These are phyloP conservation scores for Gymnodraco acuticeps DNA, from an alignment of 2,797 vertebrate genomes.

Conservation along the genomic window DNA sequence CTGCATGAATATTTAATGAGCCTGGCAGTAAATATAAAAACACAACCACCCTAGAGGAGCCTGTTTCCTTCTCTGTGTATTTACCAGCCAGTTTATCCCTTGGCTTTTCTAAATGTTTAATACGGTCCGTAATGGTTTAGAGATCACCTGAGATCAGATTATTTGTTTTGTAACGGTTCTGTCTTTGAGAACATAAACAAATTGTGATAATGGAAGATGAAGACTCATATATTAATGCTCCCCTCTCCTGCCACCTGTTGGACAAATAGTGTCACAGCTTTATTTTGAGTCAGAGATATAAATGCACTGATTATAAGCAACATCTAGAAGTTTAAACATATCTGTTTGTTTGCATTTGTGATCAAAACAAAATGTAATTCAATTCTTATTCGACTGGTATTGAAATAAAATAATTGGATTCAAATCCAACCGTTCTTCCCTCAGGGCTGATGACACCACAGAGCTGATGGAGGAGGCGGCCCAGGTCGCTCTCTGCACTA, in stretches of 20 bases:
- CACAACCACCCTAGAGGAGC: conserved; percentile 4
- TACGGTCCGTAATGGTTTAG: background rate
- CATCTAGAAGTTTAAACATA: background rate
- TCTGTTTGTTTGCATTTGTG: background rate
- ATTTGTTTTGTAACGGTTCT: background rate
- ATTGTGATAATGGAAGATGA: background rate
- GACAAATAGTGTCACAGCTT: conserved; percentile 15
- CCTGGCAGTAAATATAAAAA: conserved; percentile 41
- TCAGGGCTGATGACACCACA: conserved; percentile 78
- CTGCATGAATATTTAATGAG: conserved; percentile 56
- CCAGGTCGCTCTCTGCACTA: conserved; percentile 45
- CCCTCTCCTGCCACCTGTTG: conserved; percentile 41
- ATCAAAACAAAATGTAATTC: background rate
- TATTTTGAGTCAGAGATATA: background rate
- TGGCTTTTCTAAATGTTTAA: background rate
- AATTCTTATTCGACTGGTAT: background rate
- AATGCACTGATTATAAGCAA: background rate
- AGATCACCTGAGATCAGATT: background rate
- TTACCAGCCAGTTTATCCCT: background rate
- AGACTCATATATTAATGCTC: background rate
- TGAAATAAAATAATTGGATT: background rate
- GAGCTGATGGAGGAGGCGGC: conserved; percentile 78
- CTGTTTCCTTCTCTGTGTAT: background rate
- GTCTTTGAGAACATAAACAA: background rate
- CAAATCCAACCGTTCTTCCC: conserved; percentile 15